Percentiles rank a stretch among this genome's conserved stretches.
These are phyloP conservation scores for Zaprionus gabonicus DNA, from an alignment of 1,140 invertebrate genomes.

Conservation along the genomic window DNA sequence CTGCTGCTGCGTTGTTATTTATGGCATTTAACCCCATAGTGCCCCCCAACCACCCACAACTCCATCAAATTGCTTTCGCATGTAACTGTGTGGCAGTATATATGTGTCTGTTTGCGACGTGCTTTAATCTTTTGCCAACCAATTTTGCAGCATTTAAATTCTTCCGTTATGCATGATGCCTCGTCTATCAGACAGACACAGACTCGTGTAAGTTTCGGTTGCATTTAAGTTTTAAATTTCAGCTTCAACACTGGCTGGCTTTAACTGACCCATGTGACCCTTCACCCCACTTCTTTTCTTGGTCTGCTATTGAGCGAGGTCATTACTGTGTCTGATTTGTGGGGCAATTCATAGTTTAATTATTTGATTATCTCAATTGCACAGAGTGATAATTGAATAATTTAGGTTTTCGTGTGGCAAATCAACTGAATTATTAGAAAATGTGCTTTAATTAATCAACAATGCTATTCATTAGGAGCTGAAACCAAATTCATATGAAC, in stretches of 20 bases:
- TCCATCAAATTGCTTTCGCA: slow-evolving; percentile 63
- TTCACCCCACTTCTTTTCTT: not conserved
- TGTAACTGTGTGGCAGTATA: slow-evolving; percentile 11
- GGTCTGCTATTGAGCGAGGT: slow-evolving; percentile 60
- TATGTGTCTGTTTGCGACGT: slow-evolving; percentile 7
- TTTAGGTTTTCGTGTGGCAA: not conserved
- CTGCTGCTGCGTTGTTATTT: slow-evolving; percentile 73
- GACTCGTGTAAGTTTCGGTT: slow-evolving; percentile 43
- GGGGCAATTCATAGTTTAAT: not conserved
- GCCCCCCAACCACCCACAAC: slow-evolving; percentile 35
- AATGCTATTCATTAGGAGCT: too few relatives aligned
- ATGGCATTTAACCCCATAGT: slow-evolving; percentile 75
- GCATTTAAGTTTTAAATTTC: slow-evolving; percentile 66
- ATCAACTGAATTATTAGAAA: not conserved
- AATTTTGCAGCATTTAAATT: slow-evolving; percentile 75
- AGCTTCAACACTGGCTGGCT: slow-evolving; percentile 26
- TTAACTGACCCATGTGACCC: slow-evolving; percentile 50
- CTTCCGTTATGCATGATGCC: slow-evolving; percentile 22
- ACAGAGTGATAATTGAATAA: not conserved
- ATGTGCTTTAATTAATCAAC: too few relatives aligned
- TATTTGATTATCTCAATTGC: not conserved
- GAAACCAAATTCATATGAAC: too few relatives aligned
- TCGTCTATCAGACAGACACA: not conserved
- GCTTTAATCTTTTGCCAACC: slow-evolving; percentile 72
- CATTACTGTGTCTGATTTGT: slow-evolving; percentile 17